Evolutionary conservation across 1,140 invertebrate species (phyloP), one percentile per base, ranked within the genome.

Genomic region (Prorops nasuta): DNA sequence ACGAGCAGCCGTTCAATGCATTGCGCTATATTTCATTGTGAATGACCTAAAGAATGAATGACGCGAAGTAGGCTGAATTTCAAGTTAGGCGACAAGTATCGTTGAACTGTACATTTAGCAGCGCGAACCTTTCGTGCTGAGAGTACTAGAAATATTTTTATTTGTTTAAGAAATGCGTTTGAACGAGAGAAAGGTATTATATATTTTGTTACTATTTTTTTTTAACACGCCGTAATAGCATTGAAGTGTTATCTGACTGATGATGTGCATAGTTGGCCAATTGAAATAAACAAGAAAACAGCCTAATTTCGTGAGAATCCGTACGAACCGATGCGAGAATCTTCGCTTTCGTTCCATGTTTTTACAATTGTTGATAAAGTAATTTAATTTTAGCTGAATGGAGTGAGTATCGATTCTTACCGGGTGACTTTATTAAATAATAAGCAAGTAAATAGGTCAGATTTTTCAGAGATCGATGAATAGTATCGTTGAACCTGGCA

Each of bases 151-250:
- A 44, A 34, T 37, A 28, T 38, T 56, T 56, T 58, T 44, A 48
- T 49, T 57, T 56, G 40, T 59, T 64, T 42, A 42, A 48, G 10
- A 14, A 19, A 22, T 24, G 14, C 43, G 40, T 41, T 4, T n/a
- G 20, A 55, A 20, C 51, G 22, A 51, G 38, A 56, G 22, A 53
- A 32, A 54, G 42, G 39, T 56, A 54, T 49, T 60, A 34, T 56
- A 22, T 62, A 58, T 59, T 62, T 62, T 60, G 57, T 63, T 63
- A 57, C 57, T 54, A 54, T 55, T 52, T 47, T 55, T 57, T 56
- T 63, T 57, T 50, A 60, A 54, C 44, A 47, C 41, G 38, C 44
- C 24, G 44, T 49, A 51, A 51, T 56, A 56, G 51, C 43, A 34
- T 51, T 45, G 47, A 56, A 52, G 51, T 45, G 51, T 56, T 59